Percentiles rank a stretch among this genome's conserved stretches.
These are phyloP conservation scores for Hylaeus anthracinus DNA, from an alignment of 1,140 invertebrate genomes.

Conservation along the genomic window DNA sequence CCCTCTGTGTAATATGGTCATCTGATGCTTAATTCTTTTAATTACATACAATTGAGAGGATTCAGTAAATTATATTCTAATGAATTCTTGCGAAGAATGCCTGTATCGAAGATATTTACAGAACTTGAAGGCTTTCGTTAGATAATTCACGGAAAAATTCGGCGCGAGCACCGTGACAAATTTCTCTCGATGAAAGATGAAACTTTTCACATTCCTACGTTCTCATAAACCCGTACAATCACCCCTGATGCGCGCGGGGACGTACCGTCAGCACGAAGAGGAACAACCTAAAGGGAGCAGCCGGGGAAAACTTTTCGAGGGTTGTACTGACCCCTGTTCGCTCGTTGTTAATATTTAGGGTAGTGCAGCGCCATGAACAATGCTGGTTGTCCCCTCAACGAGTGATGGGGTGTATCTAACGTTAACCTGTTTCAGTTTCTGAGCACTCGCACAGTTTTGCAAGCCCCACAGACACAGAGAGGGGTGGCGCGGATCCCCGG, in stretches of 20 bases:
- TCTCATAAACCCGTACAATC: conserved; percentile 35
- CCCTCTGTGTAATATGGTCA: no score
- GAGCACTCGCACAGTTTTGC: conserved; percentile 36
- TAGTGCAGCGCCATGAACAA: conserved; percentile 74
- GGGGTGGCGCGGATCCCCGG: conserved; percentile 53
- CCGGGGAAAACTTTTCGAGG: conserved; percentile 64
- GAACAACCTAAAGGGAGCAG: conserved; percentile 26
- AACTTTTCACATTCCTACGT: conserved; percentile 39
- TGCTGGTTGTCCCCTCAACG: conserved; percentile 64
- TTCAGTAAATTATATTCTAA: no score
- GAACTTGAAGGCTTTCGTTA: no score
- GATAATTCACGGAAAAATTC: neutral
- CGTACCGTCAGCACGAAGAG: conserved; percentile 22
- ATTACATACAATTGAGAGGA: no score
- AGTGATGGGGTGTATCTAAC: conserved; percentile 64
- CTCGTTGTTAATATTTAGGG: conserved; percentile 79
- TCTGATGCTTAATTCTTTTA: no score
- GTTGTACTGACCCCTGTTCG: conserved; percentile 75
- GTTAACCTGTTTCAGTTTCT: conserved; percentile 76
- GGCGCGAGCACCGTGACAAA: conserved; percentile 5
- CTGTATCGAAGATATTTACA: no score
- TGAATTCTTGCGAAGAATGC: no score
- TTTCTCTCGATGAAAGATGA: conserved; percentile 24
- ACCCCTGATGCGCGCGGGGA: conserved; percentile 18
- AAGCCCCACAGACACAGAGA: conserved; percentile 11